A percentile compares a stretch with the other conserved stretches of the same genome.
phyloP scores from a whole-genome alignment of 2,888 invertebrate genomes.

The Lottia scabra region DNA sequence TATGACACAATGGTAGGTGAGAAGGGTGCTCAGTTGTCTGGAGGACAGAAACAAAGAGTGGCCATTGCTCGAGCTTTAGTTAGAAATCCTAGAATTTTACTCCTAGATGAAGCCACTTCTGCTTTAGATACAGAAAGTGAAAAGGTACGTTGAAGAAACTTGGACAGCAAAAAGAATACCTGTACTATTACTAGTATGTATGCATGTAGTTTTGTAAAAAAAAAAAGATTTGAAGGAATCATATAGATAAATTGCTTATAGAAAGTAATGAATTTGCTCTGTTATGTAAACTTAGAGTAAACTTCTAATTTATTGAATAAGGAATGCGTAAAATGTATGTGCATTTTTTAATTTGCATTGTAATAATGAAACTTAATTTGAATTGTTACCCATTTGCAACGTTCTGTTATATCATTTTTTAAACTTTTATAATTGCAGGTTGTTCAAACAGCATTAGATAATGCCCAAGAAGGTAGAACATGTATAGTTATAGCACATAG shows the following conservation, averaged over 20 bases:
- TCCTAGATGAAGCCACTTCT: conserved; percentile 72
- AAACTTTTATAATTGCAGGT: conserved; percentile 36
- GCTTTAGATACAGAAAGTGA: conserved; percentile 69
- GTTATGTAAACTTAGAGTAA: too few species aligned
- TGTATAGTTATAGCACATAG: conserved; percentile 72
- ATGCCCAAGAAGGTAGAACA: conserved; percentile 66
- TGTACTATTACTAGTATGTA: neutral
- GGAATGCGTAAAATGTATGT: too few species aligned
- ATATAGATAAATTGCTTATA: too few species aligned
- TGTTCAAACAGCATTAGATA: conserved; percentile 55
- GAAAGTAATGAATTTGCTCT: neutral
- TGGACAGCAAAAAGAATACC: neutral
- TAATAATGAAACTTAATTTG: too few species aligned
- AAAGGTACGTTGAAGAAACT: conserved; percentile 39
- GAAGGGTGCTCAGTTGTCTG: conserved; percentile 69
- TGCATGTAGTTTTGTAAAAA: too few species aligned
- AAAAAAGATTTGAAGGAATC: too few species aligned
- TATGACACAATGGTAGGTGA: conserved; percentile 65
- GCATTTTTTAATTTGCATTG: too few species aligned
- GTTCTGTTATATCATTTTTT: too few species aligned
- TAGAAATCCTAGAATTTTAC: conserved; percentile 72
- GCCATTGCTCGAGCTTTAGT: conserved; percentile 87
- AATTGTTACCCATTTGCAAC: too few species aligned
- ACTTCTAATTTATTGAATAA: too few species aligned
- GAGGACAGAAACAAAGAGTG: conserved; percentile 69